Evolutionary conservation across 30 jellyfish, hydroid and myxozoan species (phyloP).

Genomic region (Mastigias papua): DNA sequence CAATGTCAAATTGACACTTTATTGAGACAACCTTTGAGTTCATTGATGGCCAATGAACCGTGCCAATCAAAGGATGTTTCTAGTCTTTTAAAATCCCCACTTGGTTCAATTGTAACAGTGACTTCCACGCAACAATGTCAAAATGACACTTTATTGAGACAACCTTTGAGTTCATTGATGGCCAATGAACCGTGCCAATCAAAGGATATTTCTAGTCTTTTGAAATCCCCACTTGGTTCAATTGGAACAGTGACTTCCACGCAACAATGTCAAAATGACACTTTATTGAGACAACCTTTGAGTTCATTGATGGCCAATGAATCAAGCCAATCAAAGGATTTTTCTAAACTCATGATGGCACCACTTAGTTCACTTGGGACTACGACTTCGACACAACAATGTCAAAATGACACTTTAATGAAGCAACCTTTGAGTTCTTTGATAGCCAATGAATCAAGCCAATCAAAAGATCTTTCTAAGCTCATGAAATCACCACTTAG

Average conservation of each 20-base stretch:
- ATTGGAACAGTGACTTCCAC: too few relatives aligned
- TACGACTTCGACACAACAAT: background rate
- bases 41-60: background rate
- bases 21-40: too few relatives aligned
- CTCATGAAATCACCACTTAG: background rate
- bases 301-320: background rate
- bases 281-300: too few relatives aligned
- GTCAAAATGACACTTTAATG: background rate
- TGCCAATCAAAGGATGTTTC: background rate
- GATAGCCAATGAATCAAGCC: background rate
- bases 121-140: background rate
- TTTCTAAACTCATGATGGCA: background rate
- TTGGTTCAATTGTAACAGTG: background rate
- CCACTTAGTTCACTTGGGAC: background rate
- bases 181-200: background rate
- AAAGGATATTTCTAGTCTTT: too few relatives aligned
- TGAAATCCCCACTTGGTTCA: too few relatives aligned
- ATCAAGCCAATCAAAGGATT: background rate
- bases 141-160: background rate
- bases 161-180: background rate
- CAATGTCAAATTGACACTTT: too few relatives aligned
- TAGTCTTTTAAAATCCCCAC: background rate
- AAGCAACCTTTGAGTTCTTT: background rate
- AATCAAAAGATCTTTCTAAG: background rate
- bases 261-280: too few relatives aligned